Evolutionary conservation across 2,888 invertebrate genomes (phyloP).

Genomic region (Lasius fuliginosus): DNA sequence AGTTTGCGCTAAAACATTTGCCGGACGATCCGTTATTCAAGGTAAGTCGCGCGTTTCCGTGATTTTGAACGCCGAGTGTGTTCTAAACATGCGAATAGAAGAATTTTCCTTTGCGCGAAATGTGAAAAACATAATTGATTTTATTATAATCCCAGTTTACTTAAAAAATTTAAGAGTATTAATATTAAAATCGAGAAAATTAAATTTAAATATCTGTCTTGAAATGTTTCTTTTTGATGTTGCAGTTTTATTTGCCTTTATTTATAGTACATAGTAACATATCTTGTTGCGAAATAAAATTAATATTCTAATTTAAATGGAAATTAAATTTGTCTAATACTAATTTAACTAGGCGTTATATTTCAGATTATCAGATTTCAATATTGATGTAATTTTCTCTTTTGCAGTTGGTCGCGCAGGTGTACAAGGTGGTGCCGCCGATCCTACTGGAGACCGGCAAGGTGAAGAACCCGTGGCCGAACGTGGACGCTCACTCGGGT

Average conservation of each 20-base stretch:
- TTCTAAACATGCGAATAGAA: not conserved
- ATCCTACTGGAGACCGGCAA: conserved; percentile 97
- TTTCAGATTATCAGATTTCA: not conserved
- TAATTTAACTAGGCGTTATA: not conserved
- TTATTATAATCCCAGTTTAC: not conserved
- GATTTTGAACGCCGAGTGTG: not conserved
- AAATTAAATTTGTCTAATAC: conserved; percentile 1
- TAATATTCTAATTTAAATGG: not conserved
- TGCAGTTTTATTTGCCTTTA: not conserved
- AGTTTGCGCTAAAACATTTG: conserved; percentile 97
- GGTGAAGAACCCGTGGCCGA: conserved; percentile 99
- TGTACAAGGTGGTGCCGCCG: conserved; percentile 97
- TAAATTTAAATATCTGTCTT: not conserved
- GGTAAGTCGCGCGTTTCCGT: conserved; percentile 81
- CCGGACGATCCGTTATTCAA: conserved; percentile 97
- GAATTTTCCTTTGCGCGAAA: not conserved
- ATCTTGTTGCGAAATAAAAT: not conserved
- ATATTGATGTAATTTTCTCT: not conserved
- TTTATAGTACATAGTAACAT: not conserved
- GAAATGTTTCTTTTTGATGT: not conserved
- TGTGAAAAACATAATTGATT: not conserved
- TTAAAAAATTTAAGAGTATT: not conserved
- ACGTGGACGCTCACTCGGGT: conserved; percentile 99
- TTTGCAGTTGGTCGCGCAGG: conserved; percentile 92
- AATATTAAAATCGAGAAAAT: not conserved